Percentiles rank a stretch among this genome's conserved stretches.
These are phyloP conservation scores for Hesperophylax magnus DNA, from an alignment of 1,140 invertebrate genomes.

Conservation along the genomic window DNA sequence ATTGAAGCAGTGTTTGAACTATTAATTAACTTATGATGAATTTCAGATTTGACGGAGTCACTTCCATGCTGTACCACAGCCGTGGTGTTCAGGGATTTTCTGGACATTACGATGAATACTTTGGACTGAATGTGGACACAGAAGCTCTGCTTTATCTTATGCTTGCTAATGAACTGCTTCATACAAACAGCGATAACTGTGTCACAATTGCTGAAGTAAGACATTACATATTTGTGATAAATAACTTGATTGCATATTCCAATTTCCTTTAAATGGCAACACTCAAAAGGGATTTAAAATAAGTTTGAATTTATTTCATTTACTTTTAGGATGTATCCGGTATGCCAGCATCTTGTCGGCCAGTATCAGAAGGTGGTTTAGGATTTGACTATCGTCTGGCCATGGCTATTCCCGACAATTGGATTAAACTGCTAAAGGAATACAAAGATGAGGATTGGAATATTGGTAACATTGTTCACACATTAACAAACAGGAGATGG, in stretches of 20 bases:
- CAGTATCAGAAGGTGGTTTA: slow-evolving; percentile 91
- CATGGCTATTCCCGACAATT: slow-evolving; percentile 99
- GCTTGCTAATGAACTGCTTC: slow-evolving; percentile 95
- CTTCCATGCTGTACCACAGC: slow-evolving; percentile 99
- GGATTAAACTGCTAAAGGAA: slow-evolving; percentile 95
- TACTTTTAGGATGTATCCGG: slow-evolving; percentile 91
- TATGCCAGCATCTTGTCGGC: slow-evolving; percentile 97
- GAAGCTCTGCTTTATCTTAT: slow-evolving; percentile 96
- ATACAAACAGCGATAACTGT: slow-evolving; percentile 85
- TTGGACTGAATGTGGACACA: slow-evolving; percentile 95
- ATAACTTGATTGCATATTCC: neutral
- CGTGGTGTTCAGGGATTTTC: slow-evolving; percentile 94
- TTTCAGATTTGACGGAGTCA: slow-evolving; percentile 95
- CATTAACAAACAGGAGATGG: slow-evolving; percentile 95
- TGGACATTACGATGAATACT: slow-evolving; percentile 98
- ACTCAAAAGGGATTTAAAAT: neutral
- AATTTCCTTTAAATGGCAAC: no score
- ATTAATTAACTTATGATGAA: slow-evolving; percentile 11
- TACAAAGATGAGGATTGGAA: slow-evolving; percentile 95
- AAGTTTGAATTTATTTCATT: slow-evolving; percentile 38
- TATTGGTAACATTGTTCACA: slow-evolving; percentile 92
- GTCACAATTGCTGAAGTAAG: slow-evolving; percentile 95
- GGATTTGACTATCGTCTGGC: slow-evolving; percentile 98
- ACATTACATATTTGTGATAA: slow-evolving; percentile 23
- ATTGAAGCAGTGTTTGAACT: no score